Base-by-base conservation (phyloP, 2,113 vertebrate genomes). In the Clupea harengus region DNA sequence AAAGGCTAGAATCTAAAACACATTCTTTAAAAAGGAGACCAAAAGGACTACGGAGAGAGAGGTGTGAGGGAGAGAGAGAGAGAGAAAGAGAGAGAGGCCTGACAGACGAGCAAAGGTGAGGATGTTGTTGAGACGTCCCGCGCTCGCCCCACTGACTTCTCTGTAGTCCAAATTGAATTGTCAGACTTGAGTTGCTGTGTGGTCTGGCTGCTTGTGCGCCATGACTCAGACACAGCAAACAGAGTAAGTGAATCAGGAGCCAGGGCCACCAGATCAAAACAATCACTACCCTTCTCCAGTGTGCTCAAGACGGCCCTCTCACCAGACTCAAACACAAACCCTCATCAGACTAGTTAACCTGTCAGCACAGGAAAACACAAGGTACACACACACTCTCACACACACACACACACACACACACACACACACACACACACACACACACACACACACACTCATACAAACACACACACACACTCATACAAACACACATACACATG, bases 191-290 rank as follows among this genome's bases (percentile, higher is more conserved):
- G 64, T 32, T 32, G 25, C n/a, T 28, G 64, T 64, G 64, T 72
- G 64, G 25, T 28, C 57, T n/a, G 57, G 64, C 10, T 28, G 2
- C 60, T 57, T 17, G 6, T 54, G 32, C 9, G 52, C 54, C 28
- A 20, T 60, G 22, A n/a, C 11, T 64, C 82, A 64, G 39, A 67
- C 18, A 6, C 57, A 60, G 82, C 20, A 45, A 83, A 57, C 82
- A 83, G 39, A 45, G 7, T 83, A 83, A 83, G 28, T 46, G 82
- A 57, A 67, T 83, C 50, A 83, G 45, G 52, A 52, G 39, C 39
- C 54, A n/a, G 50, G 46, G 11, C 44, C 6, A 45, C 50, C 54
- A 39, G 52, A 64, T 83, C 82, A 72, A 72, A 15, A 25, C 64
- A 72, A 28, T 72, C 4, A 72, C n/a, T 10, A 25, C 7, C 7